Evolutionary conservation across 1,140 invertebrate species (phyloP).

Genomic region (Caenorhabditis latens): DNA sequence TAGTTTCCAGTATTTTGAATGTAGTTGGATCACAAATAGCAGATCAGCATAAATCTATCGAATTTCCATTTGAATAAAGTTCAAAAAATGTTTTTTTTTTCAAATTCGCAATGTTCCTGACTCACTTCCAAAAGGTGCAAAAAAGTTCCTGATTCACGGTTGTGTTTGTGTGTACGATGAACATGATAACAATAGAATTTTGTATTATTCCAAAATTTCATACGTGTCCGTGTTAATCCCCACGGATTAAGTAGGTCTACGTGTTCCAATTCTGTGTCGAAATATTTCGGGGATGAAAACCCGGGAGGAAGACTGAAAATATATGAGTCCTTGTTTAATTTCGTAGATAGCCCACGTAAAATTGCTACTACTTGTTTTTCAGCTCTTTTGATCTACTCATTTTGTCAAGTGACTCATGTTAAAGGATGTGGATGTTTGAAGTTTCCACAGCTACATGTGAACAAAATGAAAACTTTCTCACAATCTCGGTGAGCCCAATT

Average conservation of each 20-base stretch:
- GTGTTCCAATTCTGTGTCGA: not conserved
- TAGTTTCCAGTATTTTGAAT: not conserved
- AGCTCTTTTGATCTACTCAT: too few species aligned
- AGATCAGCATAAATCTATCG: not conserved
- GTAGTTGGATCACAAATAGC: not conserved
- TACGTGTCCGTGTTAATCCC: conserved; percentile 1
- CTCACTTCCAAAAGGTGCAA: not conserved
- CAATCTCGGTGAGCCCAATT: not conserved
- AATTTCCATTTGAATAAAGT: not conserved
- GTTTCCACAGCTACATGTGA: too few species aligned
- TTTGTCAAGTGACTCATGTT: too few species aligned
- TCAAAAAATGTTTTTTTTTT: not conserved
- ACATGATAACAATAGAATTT: not conserved
- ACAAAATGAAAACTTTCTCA: not conserved
- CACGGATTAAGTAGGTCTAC: not conserved
- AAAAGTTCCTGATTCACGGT: too few species aligned
- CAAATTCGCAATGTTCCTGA: not conserved
- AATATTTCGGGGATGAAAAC: not conserved
- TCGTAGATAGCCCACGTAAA: conserved; percentile 9
- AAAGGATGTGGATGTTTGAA: too few species aligned
- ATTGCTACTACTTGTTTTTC: not conserved
- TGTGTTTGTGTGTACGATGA: not conserved
- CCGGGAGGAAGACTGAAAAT: conserved; percentile 17
- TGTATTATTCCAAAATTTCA: not conserved
- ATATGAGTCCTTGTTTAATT: conserved; percentile 1